Evolutionary conservation across 2,888 invertebrate genomes (phyloP), one percentile per base, ranked within the genome.

Genomic region (Pinctada fucata): DNA sequence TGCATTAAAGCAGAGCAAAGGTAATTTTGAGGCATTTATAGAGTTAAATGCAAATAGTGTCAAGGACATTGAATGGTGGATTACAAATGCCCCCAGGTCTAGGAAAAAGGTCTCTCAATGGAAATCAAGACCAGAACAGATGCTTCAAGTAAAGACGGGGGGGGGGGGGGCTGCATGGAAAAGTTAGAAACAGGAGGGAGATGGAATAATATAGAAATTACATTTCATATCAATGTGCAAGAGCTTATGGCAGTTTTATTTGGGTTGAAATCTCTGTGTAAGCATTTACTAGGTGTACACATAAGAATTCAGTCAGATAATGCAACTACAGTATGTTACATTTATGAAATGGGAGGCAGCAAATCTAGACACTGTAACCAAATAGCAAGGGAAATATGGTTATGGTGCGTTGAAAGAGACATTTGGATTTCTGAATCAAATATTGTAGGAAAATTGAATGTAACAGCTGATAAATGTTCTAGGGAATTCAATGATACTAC

Each of bases 401-500:
- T 5, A 6, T 78, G 74, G 70, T 71, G 66, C 47, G 47, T 64
- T 52, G 66, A 70, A 3, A 74, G 58, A 50, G 71, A 66, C 31
- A 79, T 79, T 3, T 79, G 71, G 79, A 31, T 75, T 31, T 66
- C 75, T n/a, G 75, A 74, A 10, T 49, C 79, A 8, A 70, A 79
- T 58, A 75, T 75, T 52, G 73, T 66, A 51, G 75, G 79, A 16
- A 71, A 51, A 75, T 3, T 16, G 6, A 78, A 74, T 66, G 16
- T 50, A n/a, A 50, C 47, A 48, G 74, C 74, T 49, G 78, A 78
- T 75, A 8, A 13, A 5, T 10, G 13, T 8, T 75, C 75, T n/a
- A 65, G 79, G 10, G 45, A 49, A 58, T 75, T 72, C 16, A 71
- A 79, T 72, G 75, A 72, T 63, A 67, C 64, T 16, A 72, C 49